Base-by-base conservation (phyloP, 2,797 vertebrate species). In the Xenops minutus region DNA sequence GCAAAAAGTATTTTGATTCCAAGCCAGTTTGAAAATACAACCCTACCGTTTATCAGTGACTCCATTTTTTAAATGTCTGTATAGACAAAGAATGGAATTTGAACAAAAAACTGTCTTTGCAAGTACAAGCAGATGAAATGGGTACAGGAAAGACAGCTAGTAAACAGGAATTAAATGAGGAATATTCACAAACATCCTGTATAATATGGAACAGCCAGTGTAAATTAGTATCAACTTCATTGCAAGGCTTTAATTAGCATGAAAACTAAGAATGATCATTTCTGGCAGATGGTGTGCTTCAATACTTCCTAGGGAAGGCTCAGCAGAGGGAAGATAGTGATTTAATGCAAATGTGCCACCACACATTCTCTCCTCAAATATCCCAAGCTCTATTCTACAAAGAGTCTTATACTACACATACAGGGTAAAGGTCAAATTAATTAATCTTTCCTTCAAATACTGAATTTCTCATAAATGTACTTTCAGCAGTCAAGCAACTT, bases 201-300 rank as follows among this genome's bases (percentile, higher is more conserved):
- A 27, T 26, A 55, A 89, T 0, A 1, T 30, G 64, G 77, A 94
- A 54, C 37, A 61, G 41, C 5, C 64, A 79, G 39, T 1, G 21
- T 52, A 67, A 93, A 85, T 80, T 71, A 88, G 74, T 9, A 27
- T 71, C 76, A 91, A 32, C 52, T 91, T 67, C 61, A 10, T 85
- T 61, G 79, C 77, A 73, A 80, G 29, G 46, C 39, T 91, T 89
- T 83, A 95, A 92, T 85, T 88, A 85, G 49, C 41, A 81, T 30
- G 37, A 77, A 80, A 92, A 91, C 29, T 39, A 69, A 54, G 34
- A 64, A n/a, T 24, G 30, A 90, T 84, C 6, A 59, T 64, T 94
- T 86, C 75, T 74, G 62, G 62, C 66, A 96, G 64, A 83, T 64
- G 49, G 48, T 78, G 20, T 3, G 1, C 41, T 76, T 89, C 90